phyloP scores from a whole-genome alignment of 2,888 invertebrate species.

The Morpho helenor region DNA sequence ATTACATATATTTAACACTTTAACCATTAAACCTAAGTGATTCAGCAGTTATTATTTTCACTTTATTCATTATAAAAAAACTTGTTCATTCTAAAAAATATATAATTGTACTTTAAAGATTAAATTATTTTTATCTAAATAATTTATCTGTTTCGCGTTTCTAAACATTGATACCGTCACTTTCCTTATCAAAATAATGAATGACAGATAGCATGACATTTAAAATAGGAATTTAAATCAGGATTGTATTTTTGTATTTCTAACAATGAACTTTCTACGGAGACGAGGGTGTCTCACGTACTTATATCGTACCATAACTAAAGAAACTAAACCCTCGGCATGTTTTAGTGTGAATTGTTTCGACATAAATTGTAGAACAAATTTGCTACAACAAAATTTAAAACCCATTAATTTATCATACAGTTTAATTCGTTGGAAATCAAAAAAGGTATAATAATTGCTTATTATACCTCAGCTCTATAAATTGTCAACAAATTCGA shows the following conservation, averaged over 20 bases:
- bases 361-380: conserved; percentile 17
- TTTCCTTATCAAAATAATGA: neutral
- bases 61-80: too few species aligned
- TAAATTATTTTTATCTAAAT: too few species aligned
- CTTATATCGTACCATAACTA: conserved; percentile 9
- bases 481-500: too few species aligned
- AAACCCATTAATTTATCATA: conserved; percentile 29
- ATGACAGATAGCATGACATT: neutral
- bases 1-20: too few species aligned
- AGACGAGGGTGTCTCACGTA: conserved; percentile 9
- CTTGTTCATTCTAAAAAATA: too few species aligned
- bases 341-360: conserved; percentile 7
- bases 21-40: too few species aligned
- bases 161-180: too few species aligned
- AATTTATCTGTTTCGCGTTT: neutral
- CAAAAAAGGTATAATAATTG: conserved; percentile 50
- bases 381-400: conserved; percentile 25
- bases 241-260: neutral
- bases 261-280: conserved; percentile 21
- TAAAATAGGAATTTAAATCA: neutral
- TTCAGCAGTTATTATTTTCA: too few species aligned
- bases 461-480: too few species aligned
- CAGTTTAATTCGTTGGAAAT: conserved; percentile 46
- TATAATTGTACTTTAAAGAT: too few species aligned
- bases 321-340: conserved; percentile 13